Conservation (phyloP, 2,797 vertebrate genomes). For the Streptopelia turtur region DNA sequence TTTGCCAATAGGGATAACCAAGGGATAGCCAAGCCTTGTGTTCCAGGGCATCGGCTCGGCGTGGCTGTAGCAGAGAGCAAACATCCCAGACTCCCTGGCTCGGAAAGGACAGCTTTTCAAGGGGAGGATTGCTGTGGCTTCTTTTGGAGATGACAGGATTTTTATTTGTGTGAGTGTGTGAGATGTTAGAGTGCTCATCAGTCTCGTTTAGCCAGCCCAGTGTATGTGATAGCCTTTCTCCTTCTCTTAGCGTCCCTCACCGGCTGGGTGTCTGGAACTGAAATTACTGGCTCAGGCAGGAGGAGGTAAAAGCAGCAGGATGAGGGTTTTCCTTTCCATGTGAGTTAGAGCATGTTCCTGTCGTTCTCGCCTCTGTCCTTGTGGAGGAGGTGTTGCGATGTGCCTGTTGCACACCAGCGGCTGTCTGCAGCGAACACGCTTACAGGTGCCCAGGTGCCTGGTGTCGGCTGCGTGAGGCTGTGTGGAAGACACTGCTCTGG, state of each 20-base stretch:
- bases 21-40: background rate
- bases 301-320: background rate
- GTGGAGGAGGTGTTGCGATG: background rate
- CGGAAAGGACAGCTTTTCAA: background rate
- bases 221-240: background rate
- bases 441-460: accelerated
- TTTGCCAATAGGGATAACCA: background rate
- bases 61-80: background rate
- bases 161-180: background rate
- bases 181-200: accelerated
- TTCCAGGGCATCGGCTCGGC: background rate
- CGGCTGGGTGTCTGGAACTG: background rate
- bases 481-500: background rate
- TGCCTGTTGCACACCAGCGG: background rate
- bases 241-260: background rate
- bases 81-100: background rate
- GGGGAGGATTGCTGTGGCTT: background rate
- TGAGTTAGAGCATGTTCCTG: background rate
- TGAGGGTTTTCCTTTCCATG: background rate
- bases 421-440: background rate
- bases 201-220: accelerated
- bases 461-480: background rate
- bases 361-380: background rate
- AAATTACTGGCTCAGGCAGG: background rate
- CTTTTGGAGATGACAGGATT: background rate